phyloP scores from a whole-genome alignment of 2,797 vertebrate species.

The Dicrostonyx torquatus region DNA sequence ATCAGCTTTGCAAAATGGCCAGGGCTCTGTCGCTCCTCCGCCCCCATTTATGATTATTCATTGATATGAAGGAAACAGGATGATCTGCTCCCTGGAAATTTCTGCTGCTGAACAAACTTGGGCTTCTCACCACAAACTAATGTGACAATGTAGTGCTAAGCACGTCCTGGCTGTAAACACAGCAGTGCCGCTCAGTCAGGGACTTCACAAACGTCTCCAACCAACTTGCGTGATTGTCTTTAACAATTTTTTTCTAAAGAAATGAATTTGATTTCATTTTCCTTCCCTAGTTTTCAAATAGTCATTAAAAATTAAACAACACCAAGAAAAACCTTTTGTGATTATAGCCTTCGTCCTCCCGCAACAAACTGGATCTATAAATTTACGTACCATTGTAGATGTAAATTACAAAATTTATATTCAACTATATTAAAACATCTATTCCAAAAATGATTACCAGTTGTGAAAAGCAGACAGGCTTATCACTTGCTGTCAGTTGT shows the following conservation, averaged over 20 bases:
- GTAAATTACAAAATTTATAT: constrained; percentile 92
- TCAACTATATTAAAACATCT: constrained; percentile 92
- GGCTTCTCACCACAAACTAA: constrained; percentile 66
- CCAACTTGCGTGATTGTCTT: constrained; percentile 85
- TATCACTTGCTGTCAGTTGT: constrained; percentile 99
- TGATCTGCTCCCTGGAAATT: constrained; percentile 84
- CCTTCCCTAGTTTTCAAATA: constrained; percentile 85
- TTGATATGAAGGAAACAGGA: constrained; percentile 76
- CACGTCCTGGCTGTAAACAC: constrained; percentile 66
- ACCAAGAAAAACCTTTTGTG: constrained; percentile 87
- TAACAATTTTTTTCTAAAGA: constrained; percentile 79
- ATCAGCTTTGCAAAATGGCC: constrained; percentile 80
- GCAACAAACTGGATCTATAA: constrained; percentile 90
- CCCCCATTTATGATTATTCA: constrained; percentile 83
- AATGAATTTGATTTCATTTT: constrained; percentile 85
- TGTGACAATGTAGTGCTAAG: constrained; percentile 77
- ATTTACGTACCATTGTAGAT: constrained; percentile 91
- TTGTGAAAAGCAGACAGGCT: constrained; percentile 98
- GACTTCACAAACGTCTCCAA: constrained; percentile 71
- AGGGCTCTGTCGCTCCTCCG: constrained; percentile 73
- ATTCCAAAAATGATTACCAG: constrained; percentile 99
- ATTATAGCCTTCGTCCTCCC: constrained; percentile 87
- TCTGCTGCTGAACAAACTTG: constrained; percentile 81
- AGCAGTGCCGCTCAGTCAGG: not conserved
- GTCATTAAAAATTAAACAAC: constrained; percentile 90